These are phyloP conservation scores for Rambutsinella grinnellia DNA, from an alignment of 2,888 invertebrate species.

Conservation along the genomic window DNA sequence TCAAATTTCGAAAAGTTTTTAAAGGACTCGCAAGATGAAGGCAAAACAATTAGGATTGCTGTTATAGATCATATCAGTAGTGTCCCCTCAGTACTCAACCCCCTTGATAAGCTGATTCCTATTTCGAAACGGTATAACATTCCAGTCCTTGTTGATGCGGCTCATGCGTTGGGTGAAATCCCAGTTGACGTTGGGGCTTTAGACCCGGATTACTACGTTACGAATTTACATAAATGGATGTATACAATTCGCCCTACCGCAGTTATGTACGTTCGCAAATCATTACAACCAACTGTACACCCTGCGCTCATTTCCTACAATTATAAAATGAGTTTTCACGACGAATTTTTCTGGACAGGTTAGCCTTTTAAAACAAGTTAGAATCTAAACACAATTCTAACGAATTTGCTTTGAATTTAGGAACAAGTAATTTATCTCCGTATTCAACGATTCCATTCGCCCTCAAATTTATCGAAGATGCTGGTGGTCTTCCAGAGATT, in stretches of 20 bases:
- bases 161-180: constrained; percentile 31
- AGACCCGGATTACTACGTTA: constrained; percentile 27
- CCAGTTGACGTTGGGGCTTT: constrained; percentile 13
- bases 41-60: neutral
- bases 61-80: constrained; percentile 1
- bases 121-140: constrained; percentile 2
- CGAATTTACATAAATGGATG: constrained; percentile 33
- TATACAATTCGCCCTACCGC: neutral
- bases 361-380: too few species aligned
- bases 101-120: constrained; percentile 24
- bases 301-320: constrained; percentile 17
- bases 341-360: constrained; percentile 39
- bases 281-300: constrained; percentile 9
- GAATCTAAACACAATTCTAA: too few species aligned
- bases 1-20: constrained; percentile 19
- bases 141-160: constrained; percentile 24
- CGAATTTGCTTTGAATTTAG: too few species aligned
- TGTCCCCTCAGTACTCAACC: constrained; percentile 11
- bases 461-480: constrained; percentile 6
- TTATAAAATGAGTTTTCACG: constrained; percentile 13
- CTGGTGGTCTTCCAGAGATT: constrained; percentile 28
- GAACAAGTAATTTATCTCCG: constrained; percentile 23
- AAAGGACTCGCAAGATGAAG: too few species aligned
- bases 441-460: constrained; percentile 19
- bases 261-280: constrained; percentile 22